Evolutionary conservation across 2,113 vertebrate species (phyloP).

Genomic region (Recurvirostra avosetta): DNA sequence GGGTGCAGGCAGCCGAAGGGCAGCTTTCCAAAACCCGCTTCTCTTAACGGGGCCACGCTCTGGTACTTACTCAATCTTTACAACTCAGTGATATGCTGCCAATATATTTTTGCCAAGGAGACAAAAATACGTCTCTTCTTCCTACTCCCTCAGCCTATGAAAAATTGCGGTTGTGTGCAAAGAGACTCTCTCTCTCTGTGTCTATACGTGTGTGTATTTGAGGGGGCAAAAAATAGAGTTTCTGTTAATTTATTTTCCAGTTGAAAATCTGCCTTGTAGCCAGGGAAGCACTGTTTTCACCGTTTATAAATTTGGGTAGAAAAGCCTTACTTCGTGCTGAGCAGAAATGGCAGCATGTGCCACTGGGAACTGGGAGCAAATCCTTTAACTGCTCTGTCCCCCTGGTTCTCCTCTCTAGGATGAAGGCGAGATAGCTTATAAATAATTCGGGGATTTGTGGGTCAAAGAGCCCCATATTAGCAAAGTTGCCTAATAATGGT

Average conservation of each 20-base stretch:
- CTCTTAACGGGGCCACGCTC: not conserved
- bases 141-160: conserved; percentile 19
- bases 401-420: not conserved
- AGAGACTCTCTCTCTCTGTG: not conserved
- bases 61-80: conserved; percentile 39
- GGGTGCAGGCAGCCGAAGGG: not conserved
- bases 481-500: not conserved
- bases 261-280: conserved; percentile 17
- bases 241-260: conserved; percentile 18
- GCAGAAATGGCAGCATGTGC: not conserved
- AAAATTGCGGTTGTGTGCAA: not conserved
- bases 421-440: not conserved
- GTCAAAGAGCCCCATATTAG: not conserved
- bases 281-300: not conserved
- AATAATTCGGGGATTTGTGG: not conserved
- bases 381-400: not conserved
- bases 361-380: not conserved
- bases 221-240: not conserved
- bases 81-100: conserved; percentile 41
- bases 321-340: not conserved
- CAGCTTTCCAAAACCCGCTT: not conserved
- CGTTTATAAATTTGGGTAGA: not conserved
- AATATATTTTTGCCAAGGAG: conserved; percentile 43
- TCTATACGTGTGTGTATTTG: not conserved
- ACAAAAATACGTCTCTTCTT: conserved; percentile 37